phyloP scores from a whole-genome alignment of 2,888 invertebrate genomes.

The Drosophila greeni region DNA sequence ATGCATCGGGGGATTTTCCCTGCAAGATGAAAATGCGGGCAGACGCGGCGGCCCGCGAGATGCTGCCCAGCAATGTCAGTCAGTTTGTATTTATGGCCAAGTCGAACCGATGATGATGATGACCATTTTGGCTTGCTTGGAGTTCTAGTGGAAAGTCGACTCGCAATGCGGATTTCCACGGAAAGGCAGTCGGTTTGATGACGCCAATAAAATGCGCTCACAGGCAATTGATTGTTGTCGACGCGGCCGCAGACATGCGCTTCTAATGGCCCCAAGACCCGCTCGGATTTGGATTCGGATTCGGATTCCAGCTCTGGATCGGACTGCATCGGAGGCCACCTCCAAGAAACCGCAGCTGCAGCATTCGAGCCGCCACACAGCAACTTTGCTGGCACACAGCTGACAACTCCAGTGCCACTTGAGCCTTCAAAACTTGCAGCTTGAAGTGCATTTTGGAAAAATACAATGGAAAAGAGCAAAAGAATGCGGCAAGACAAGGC shows the following conservation, averaged over 20 bases:
- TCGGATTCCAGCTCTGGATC: constrained; percentile 11
- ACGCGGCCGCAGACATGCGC: constrained; percentile 63
- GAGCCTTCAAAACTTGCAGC: constrained; percentile 65
- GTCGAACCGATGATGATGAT: constrained; percentile 47
- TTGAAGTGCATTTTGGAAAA: constrained; percentile 65
- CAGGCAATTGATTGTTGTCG: constrained; percentile 71
- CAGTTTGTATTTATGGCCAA: constrained; percentile 63
- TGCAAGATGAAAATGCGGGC: constrained; percentile 63
- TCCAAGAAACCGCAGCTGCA: constrained; percentile 47
- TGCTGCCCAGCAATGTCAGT: constrained; percentile 39
- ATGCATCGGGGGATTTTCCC: constrained; percentile 50
- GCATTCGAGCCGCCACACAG: constrained; percentile 40
- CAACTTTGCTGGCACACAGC: constrained; percentile 49
- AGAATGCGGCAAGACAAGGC: constrained; percentile 18
- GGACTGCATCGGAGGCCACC: constrained; percentile 35
- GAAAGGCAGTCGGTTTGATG: constrained; percentile 70
- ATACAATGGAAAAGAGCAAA: constrained; percentile 28
- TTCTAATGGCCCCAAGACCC: constrained; percentile 56
- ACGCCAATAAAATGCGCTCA: constrained; percentile 73
- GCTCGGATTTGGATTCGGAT: constrained; percentile 24
- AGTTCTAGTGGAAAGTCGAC: constrained; percentile 69
- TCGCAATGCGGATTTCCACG: constrained; percentile 65
- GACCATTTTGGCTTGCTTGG: constrained; percentile 62
- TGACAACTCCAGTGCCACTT: constrained; percentile 70
- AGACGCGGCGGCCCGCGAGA: constrained; percentile 35